Base-by-base conservation (phyloP, 2,113 vertebrate genomes). In the Oreochromis spilurus region DNA sequence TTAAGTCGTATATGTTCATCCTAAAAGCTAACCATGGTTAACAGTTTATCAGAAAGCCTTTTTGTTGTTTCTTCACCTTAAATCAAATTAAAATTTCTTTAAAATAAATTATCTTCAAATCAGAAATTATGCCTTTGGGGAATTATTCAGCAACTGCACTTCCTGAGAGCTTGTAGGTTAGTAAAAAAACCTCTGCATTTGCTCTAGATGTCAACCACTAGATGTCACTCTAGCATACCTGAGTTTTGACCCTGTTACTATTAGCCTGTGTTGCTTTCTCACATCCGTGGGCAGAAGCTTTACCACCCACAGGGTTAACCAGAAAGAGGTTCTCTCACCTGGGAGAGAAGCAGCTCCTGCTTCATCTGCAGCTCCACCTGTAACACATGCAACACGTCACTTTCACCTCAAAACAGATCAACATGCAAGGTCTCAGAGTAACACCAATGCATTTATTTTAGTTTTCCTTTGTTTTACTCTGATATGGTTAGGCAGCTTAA, bases 351-450 rank as follows among this genome's bases (percentile, higher is more conserved):
- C 2, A 19, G 54, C 2, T 95, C 87, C n/a, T 94, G 92, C 38
- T 89, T 92, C 16, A 81, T 54, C 80, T 92, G 89, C 80, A 93
- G 84, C 48, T 92, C 90, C 38, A 52, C 52, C 95, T 95, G 86
- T 21, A 88, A 82, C 12, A 87, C 40, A 80, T 24, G 72, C 38
- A 91, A 0, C 52, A 57, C 4, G 13, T 50, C 12, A 81, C 7
- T 34, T 29, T 70, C 16, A 55, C 24, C 24, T 75, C 70, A 75
- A 19, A 48, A 29, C 19, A 75, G 9, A 48, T 50, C 43, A 19
- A 29, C 24, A 29, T 29, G 4, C 43, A 45, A 67, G 21, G 55
- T 5, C 11, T 43, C 14, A 43, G 3, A 53, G 4, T n/a, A 34
- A 52, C 50, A 1, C 1, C 26, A 36, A 3, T 21, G 0, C 21